Percentiles rank a stretch among this genome's conserved stretches.
Evolutionary conservation across 2,888 invertebrate genomes (phyloP).

Genomic region (Troides helena): DNA sequence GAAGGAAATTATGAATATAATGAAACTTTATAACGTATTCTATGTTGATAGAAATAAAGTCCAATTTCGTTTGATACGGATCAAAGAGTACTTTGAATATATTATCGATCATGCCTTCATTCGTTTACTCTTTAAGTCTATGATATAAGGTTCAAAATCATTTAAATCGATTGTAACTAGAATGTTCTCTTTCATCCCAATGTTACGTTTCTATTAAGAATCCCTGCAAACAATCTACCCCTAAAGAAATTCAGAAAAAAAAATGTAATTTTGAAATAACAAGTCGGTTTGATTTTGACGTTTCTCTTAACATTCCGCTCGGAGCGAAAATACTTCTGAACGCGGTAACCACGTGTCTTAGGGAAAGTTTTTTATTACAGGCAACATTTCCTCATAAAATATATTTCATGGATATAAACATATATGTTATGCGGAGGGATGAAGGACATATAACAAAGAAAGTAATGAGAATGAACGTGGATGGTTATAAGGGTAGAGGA

Average conservation of each 20-base stretch:
- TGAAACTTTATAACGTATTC: constrained; percentile 1
- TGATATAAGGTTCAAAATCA: constrained; percentile 30
- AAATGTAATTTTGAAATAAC: constrained; percentile 67
- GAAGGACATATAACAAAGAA: too few species aligned
- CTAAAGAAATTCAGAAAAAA: constrained; percentile 53
- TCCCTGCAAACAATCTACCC: constrained; percentile 55
- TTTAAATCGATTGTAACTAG: constrained; percentile 6
- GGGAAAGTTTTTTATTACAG: neutral
- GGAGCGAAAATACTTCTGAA: constrained; percentile 11
- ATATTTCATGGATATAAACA: too few species aligned
- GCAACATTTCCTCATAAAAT: too few species aligned
- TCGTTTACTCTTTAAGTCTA: constrained; percentile 20
- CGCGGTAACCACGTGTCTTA: neutral
- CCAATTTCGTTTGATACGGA: constrained; percentile 4
- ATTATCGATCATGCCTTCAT: constrained; percentile 9
- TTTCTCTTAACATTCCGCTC: constrained; percentile 37
- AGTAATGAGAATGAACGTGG: too few species aligned
- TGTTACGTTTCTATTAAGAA: constrained; percentile 64
- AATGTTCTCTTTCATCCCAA: constrained; percentile 43
- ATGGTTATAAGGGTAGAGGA: too few species aligned
- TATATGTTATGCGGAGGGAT: too few species aligned
- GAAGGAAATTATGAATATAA: constrained; percentile 30
- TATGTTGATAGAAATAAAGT: neutral
- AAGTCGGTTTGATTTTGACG: constrained; percentile 55
- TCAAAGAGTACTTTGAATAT: neutral